Percentiles rank a stretch among this genome's conserved stretches.
These are phyloP conservation scores for Anthopleura sola DNA, from an alignment of 64 coral and sea anemone genomes.

Conservation along the genomic window DNA sequence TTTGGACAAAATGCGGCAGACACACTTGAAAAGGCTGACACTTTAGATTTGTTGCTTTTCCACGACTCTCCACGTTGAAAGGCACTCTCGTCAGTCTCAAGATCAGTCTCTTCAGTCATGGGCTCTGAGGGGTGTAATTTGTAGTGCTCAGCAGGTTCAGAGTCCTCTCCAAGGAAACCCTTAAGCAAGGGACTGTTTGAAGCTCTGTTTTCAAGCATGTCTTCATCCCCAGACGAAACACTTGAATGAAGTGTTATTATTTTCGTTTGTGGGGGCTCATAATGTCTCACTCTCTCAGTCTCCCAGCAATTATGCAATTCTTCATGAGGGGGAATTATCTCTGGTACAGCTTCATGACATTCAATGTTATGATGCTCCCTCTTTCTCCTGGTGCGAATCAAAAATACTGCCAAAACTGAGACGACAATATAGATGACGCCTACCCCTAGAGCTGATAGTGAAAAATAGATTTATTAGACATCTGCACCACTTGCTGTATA, in stretches of 20 bases:
- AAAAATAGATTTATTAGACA: no score
- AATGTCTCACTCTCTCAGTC: neutral
- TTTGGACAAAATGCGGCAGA: neutral
- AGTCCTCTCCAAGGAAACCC: neutral
- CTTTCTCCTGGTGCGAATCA: neutral
- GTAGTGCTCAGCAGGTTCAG: neutral
- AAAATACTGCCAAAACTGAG: no score
- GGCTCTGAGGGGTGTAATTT: neutral
- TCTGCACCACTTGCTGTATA: no score
- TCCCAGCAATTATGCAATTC: no score
- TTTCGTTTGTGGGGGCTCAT: neutral
- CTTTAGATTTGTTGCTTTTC: slow-evolving; percentile 4
- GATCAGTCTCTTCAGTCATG: neutral
- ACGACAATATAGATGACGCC: no score
- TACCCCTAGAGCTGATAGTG: no score
- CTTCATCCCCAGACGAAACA: neutral
- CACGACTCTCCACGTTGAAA: neutral
- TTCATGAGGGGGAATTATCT: no score
- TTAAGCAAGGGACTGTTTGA: neutral
- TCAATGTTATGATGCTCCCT: neutral
- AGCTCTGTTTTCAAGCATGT: neutral
- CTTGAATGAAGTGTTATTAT: neutral
- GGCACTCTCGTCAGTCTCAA: neutral
- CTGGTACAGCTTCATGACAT: no score
- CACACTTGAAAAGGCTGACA: slow-evolving; percentile 12